A percentile compares a stretch with the other conserved stretches of the same genome.
These are phyloP conservation scores for Neopelma chrysocephalum DNA, from an alignment of 2,797 vertebrate species.

Conservation along the genomic window DNA sequence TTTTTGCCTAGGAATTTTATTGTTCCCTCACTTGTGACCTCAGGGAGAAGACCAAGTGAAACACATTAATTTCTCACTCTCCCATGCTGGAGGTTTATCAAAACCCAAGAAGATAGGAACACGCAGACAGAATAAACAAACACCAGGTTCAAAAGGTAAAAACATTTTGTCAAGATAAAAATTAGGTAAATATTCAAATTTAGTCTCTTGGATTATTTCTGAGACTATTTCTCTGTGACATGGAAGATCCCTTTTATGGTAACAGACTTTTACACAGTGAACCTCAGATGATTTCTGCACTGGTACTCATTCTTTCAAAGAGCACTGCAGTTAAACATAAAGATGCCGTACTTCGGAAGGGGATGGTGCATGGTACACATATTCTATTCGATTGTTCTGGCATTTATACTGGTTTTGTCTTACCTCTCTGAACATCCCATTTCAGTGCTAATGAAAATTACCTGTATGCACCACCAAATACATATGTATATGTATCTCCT, in stretches of 20 bases:
- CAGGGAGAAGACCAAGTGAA: slow-evolving; percentile 38
- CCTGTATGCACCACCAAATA: not conserved
- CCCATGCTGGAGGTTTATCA: slow-evolving; percentile 32
- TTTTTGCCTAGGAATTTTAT: slow-evolving; percentile 32
- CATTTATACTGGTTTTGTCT: not conserved
- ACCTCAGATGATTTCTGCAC: not conserved
- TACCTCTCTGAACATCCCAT: not conserved
- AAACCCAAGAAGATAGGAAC: slow-evolving; percentile 15
- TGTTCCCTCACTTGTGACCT: slow-evolving; percentile 36
- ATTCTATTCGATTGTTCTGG: not conserved
- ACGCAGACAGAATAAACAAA: slow-evolving; percentile 9
- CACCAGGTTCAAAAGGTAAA: slow-evolving; percentile 34
- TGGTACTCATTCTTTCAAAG: not conserved
- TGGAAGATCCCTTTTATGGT: not conserved
- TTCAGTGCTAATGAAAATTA: slow-evolving; percentile 18
- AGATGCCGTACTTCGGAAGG: not conserved
- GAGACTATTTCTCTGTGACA: slow-evolving; percentile 4
- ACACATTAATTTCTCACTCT: slow-evolving; percentile 45
- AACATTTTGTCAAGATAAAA: slow-evolving; percentile 54
- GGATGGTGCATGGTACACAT: not conserved
- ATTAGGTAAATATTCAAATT: slow-evolving; percentile 42
- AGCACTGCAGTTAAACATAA: not conserved
- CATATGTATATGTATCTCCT: not conserved
- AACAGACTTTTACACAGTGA: not conserved
- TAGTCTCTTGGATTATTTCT: slow-evolving; percentile 26